Conservation (phyloP, 2,113 vertebrate species). For the Trematocara nigrifrons region DNA sequence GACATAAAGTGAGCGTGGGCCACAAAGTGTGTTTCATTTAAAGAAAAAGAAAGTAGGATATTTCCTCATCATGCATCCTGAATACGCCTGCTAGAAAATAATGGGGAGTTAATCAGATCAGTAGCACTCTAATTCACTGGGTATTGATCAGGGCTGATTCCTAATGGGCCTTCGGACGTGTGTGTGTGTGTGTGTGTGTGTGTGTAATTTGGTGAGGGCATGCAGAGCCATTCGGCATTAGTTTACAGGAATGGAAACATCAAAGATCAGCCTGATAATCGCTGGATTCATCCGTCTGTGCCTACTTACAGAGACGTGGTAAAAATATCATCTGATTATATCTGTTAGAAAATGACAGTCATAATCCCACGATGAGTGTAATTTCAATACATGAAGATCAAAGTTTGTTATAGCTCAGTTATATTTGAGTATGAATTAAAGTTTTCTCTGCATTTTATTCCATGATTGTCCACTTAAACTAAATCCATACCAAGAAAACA, state of each 20-base stretch:
- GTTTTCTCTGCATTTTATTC: not conserved
- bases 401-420: not conserved
- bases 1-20: not conserved
- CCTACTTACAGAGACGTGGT: not conserved
- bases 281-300: not conserved
- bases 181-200: slow-evolving; percentile 11
- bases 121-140: slow-evolving; percentile 93
- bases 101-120: slow-evolving; percentile 99
- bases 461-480: not conserved
- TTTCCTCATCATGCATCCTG: slow-evolving; percentile 89
- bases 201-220: not conserved
- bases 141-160: slow-evolving; percentile 87
- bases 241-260: slow-evolving; percentile 82
- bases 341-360: not conserved
- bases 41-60: slow-evolving; percentile 82
- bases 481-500: not conserved
- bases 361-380: not conserved
- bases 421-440: not conserved
- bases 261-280: slow-evolving; percentile 65
- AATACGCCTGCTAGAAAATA: slow-evolving; percentile 88
- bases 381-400: not conserved
- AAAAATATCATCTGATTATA: not conserved
- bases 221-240: slow-evolving; percentile 78
- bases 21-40: slow-evolving; percentile 79
- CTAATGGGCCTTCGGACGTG: slow-evolving; percentile 86